These are phyloP conservation scores for Drosophila malerkotliana DNA, from an alignment of 1,140 invertebrate species.

Conservation along the genomic window DNA sequence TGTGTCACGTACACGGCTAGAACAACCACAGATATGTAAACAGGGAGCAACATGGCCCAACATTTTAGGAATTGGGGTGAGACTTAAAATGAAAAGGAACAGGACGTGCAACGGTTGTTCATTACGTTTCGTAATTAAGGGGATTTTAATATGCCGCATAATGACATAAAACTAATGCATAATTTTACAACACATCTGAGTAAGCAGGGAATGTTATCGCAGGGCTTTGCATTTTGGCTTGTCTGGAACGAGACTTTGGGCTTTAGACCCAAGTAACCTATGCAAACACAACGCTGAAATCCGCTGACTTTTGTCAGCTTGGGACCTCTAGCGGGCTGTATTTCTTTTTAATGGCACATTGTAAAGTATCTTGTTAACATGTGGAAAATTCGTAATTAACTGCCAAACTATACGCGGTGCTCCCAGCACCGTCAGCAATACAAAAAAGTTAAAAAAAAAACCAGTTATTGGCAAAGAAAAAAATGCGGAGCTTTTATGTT, in stretches of 20 bases:
- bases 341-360: constrained; percentile 67
- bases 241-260: constrained; percentile 13
- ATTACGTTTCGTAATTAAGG: constrained; percentile 77
- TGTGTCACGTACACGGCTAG: constrained; percentile 51
- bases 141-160: constrained; percentile 78
- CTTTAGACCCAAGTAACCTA: constrained; percentile 43
- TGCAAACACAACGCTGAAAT: constrained; percentile 64
- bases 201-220: constrained; percentile 50
- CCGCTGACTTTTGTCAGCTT: constrained; percentile 69
- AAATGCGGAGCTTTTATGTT: background rate
- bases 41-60: constrained; percentile 39
- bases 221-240: background rate
- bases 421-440: constrained; percentile 17
- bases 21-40: constrained; percentile 48
- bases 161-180: constrained; percentile 79
- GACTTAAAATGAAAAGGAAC: constrained; percentile 7
- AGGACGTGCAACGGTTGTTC: constrained; percentile 61
- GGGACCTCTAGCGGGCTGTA: constrained; percentile 30
- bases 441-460: background rate
- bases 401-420: constrained; percentile 55
- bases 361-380: constrained; percentile 77
- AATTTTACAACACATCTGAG: constrained; percentile 78
- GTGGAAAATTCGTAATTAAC: constrained; percentile 62
- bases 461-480: background rate
- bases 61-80: constrained; percentile 23